These are phyloP conservation scores for Ageneiosus marmoratus DNA, from an alignment of 2,113 vertebrate species.

Conservation along the genomic window DNA sequence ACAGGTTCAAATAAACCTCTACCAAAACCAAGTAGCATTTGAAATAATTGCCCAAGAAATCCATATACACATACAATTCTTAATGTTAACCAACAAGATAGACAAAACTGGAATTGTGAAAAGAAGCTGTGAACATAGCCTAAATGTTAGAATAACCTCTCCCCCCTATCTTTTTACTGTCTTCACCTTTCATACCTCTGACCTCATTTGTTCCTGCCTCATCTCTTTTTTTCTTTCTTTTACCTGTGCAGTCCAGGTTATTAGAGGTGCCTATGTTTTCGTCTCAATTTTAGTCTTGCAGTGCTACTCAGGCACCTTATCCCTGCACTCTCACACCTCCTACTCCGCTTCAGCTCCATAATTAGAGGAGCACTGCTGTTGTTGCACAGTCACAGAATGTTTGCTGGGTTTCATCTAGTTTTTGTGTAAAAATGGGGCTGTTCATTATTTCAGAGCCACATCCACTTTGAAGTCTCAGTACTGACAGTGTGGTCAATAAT, in stretches of 20 bases:
- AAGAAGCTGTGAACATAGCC: neutral
- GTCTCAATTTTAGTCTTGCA: conserved; percentile 12
- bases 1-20: neutral
- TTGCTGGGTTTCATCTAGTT: conserved; percentile 23
- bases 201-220: neutral
- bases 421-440: conserved; percentile 17
- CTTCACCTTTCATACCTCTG: conserved; percentile 41
- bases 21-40: neutral
- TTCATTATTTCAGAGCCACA: conserved; percentile 40
- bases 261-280: conserved; percentile 54
- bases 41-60: neutral
- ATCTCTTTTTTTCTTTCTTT: conserved; percentile 26
- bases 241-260: conserved; percentile 57
- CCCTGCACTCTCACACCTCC: conserved; percentile 7
- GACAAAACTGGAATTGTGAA: neutral
- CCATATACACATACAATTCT: neutral
- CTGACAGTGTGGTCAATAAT: conserved; percentile 34
- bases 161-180: conserved; percentile 19
- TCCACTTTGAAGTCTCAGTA: conserved; percentile 34
- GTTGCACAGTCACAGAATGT: conserved; percentile 9
- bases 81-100: neutral
- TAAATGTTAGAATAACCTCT: conserved; percentile 18
- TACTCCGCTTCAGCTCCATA: conserved; percentile 27
- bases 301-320: neutral
- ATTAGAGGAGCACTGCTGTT: conserved; percentile 26